Base-by-base conservation (phyloP, 2,797 vertebrate genomes). In the Spinus olivaceus region DNA sequence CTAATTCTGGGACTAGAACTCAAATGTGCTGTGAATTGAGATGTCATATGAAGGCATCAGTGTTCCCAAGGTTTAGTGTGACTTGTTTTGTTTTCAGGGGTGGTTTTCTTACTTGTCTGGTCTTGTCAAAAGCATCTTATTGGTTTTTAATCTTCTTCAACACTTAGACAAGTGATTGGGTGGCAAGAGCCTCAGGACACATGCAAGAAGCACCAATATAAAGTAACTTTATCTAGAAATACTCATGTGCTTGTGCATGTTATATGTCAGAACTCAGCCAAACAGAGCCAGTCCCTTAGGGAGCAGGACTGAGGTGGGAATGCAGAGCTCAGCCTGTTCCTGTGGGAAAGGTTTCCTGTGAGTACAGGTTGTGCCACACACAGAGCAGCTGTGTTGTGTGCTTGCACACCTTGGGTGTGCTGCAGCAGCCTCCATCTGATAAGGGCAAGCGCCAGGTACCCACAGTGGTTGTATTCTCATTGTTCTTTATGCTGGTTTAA, bases 311-410 rank as follows among this genome's bases (percentile, higher is more conserved):
- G 19, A 35, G 53, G 59, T 95, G 95, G 47, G 95, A 96, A 90
- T 33, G 46, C 61, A 39, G 8, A 90, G 35, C 70, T 86, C 12
- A 32, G 61, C 27, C 59, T 61, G 57, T 86, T 96, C 92, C 56
- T 94, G 73, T 96, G 96, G 86, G 94, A 96, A 96, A 42, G 1
- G 27, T 39, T 37, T 81, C 3, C 78, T 60, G 33, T 8, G 25
- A 63, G 28, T 28, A 10, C 10, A 57, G 57, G 39, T 32, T 7
- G 4, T 74, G 64, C 94, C 91, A 81, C 94, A 85, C 87, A 64
- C 65, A 28, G 37, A 87, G 82, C 54, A 35, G 65, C 61, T 56
- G 30, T 19, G 19, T 22, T 59, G 53, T 1, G 0, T 35, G 25
- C 8, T 5, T 15, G 2, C 2, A 25, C 1, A 7, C 28, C 50